phyloP scores from a whole-genome alignment of 2,888 invertebrate genomes.

The Cephus spinipes region DNA sequence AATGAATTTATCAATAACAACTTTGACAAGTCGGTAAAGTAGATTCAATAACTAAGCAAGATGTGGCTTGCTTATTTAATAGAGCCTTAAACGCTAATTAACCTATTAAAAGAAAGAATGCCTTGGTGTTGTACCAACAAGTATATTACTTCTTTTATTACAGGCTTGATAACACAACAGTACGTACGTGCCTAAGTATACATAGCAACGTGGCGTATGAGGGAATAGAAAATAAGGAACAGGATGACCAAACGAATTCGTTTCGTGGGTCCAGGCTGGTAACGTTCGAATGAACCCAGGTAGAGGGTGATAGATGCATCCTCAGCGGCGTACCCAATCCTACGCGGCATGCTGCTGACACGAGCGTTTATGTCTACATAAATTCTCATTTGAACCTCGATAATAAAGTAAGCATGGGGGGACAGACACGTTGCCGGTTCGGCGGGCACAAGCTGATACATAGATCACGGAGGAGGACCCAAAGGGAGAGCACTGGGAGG shows the following conservation, averaged over 20 bases:
- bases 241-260: not conserved
- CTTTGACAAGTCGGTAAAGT: not conserved
- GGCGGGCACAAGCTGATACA: slow-evolving; percentile 49
- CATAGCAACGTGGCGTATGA: not conserved
- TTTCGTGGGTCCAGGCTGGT: not conserved
- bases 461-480: slow-evolving; percentile 44
- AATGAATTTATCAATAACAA: not conserved
- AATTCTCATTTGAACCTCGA: slow-evolving; percentile 62
- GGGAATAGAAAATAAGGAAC: not conserved
- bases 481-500: slow-evolving; percentile 15
- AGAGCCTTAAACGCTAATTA: not conserved
- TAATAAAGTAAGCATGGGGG: slow-evolving; percentile 60
- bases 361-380: slow-evolving; percentile 62
- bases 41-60: not conserved
- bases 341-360: slow-evolving; percentile 55
- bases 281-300: slow-evolving; percentile 4
- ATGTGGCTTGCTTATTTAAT: not conserved
- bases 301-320: slow-evolving; percentile 49
- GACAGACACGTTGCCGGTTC: slow-evolving; percentile 49
- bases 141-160: not conserved
- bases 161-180: not conserved
- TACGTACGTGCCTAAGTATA: not conserved
- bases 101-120: not conserved
- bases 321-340: slow-evolving; percentile 43
- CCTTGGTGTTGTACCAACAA: not conserved